phyloP scores from a whole-genome alignment of 2,113 vertebrate genomes.

The Lichenostomus cassidix region DNA sequence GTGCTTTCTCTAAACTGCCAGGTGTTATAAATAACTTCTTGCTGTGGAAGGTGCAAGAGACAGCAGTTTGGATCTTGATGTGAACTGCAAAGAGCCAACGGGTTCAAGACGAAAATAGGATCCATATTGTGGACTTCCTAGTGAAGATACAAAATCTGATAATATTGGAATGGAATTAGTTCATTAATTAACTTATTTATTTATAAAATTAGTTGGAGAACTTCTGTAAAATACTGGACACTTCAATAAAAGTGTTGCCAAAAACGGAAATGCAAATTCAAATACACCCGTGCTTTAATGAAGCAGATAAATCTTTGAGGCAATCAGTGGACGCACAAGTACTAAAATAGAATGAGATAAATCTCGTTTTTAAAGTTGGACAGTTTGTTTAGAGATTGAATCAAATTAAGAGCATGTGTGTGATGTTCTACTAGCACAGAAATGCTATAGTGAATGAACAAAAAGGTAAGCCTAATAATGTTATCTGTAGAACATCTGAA shows the following conservation, averaged over 20 bases:
- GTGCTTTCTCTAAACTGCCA: neutral
- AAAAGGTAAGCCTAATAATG: conserved; percentile 35
- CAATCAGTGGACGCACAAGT: neutral
- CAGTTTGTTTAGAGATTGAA: neutral
- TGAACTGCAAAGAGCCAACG: neutral
- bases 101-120: neutral
- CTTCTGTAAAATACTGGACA: neutral
- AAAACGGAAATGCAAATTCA: neutral
- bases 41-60: neutral
- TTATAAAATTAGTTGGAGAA: neutral
- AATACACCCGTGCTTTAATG: neutral
- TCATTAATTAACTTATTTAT: neutral
- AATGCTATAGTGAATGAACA: conserved; percentile 12
- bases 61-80: neutral
- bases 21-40: neutral
- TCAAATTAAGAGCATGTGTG: neutral
- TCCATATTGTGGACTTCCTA: neutral
- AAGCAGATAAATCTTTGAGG: neutral
- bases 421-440: neutral
- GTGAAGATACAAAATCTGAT: neutral
- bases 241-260: neutral
- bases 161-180: neutral
- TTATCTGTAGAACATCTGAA: conserved; percentile 26
- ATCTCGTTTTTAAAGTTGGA: neutral
- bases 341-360: neutral